Evolutionary conservation across 2,113 vertebrate genomes (phyloP).

Genomic region (Pipra filicauda): DNA sequence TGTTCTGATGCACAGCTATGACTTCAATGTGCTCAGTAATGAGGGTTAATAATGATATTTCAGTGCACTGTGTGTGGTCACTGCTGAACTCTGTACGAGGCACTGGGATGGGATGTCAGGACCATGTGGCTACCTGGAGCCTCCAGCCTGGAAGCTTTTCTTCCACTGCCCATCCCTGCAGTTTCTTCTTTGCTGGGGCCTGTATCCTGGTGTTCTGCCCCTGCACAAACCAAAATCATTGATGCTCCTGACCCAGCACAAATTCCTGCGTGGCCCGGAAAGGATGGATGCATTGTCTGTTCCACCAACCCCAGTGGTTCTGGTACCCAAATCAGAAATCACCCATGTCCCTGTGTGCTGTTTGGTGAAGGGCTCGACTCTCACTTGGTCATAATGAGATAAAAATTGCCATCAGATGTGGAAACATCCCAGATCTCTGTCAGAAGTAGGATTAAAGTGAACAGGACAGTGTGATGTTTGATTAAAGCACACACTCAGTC

Average conservation of each 20-base stretch:
- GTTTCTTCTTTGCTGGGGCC: not conserved
- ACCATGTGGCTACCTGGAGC: not conserved
- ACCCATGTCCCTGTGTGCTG: fast-evolving
- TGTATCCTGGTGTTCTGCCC: not conserved
- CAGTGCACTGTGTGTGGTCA: not conserved
- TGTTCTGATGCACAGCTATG: not conserved
- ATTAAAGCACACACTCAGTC: not conserved
- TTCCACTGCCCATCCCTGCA: not conserved
- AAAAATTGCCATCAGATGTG: not conserved
- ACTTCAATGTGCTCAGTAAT: not conserved
- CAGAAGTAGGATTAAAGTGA: not conserved
- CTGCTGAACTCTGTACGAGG: not conserved
- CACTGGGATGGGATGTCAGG: not conserved
- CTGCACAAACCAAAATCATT: not conserved
- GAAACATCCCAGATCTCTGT: not conserved
- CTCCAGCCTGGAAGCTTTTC: not conserved
- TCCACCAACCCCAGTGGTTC: not conserved
- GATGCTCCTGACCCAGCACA: not conserved
- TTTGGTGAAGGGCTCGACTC: not conserved
- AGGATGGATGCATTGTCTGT: not conserved
- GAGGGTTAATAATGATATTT: not conserved
- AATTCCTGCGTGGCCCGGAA: fast-evolving
- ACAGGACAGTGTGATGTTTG: not conserved
- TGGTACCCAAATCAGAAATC: not conserved
- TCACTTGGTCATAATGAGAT: not conserved